phyloP scores from a whole-genome alignment of 2,888 invertebrate species.

The Melinaea marsaeus region DNA sequence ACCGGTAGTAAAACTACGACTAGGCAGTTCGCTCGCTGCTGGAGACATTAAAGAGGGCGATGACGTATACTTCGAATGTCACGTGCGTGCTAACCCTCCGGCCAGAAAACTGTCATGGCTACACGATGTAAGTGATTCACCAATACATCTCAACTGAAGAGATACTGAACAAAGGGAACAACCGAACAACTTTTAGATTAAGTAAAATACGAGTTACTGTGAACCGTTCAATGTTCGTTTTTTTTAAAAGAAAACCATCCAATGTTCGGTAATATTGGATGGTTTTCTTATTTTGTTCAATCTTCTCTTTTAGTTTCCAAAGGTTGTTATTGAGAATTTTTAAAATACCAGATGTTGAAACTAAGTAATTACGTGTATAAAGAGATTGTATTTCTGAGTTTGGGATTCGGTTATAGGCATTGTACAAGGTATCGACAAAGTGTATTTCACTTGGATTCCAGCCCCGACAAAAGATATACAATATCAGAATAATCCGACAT shows the following conservation, averaged over 20 bases:
- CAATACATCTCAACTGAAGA: neutral
- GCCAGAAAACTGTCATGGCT: slow-evolving; percentile 91
- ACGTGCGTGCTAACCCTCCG: slow-evolving; percentile 91
- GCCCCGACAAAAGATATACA: slow-evolving; percentile 43
- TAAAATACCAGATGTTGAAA: slow-evolving; percentile 9
- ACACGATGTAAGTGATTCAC: slow-evolving; percentile 83
- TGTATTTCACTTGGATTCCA: slow-evolving; percentile 25
- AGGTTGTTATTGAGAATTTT: slow-evolving; percentile 27
- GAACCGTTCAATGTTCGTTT: neutral
- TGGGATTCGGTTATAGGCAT: slow-evolving; percentile 21
- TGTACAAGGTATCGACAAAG: slow-evolving; percentile 24
- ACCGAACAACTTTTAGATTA: no score
- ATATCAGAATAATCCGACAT: slow-evolving; percentile 48
- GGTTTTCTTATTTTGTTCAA: neutral
- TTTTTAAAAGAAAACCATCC: no score
- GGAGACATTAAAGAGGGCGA: slow-evolving; percentile 95
- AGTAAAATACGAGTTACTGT: no score
- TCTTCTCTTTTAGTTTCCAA: slow-evolving; percentile 3
- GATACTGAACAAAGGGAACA: neutral
- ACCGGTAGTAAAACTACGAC: slow-evolving; percentile 87
- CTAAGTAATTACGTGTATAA: slow-evolving; percentile 27
- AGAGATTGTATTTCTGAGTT: slow-evolving; percentile 20
- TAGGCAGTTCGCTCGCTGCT: slow-evolving; percentile 90
- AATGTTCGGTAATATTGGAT: no score
- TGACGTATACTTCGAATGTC: slow-evolving; percentile 95